phyloP scores from a whole-genome alignment of 2,797 vertebrate species.

The Fistularia commersonii region DNA sequence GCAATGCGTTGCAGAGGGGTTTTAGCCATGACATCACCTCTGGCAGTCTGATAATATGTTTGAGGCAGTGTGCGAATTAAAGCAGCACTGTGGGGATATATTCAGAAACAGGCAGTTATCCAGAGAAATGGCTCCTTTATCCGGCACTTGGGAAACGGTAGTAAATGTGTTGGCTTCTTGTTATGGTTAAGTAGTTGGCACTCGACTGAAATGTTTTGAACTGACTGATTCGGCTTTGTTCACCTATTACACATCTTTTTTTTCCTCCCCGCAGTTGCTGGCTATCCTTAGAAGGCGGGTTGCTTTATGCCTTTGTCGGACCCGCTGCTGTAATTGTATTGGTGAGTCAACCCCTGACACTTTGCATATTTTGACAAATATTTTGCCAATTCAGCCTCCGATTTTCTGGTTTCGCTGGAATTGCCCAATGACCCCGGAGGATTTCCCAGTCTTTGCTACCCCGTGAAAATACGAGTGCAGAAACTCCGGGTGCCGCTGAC shows the following conservation, averaged over 20 bases:
- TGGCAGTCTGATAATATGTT: slow-evolving; percentile 36
- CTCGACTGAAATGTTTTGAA: not conserved
- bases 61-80: slow-evolving; percentile 34
- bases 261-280: slow-evolving; percentile 81
- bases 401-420: slow-evolving; percentile 12
- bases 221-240: too few species aligned
- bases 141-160: slow-evolving; percentile 8
- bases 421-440: slow-evolving; percentile 23
- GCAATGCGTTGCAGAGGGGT: too few species aligned
- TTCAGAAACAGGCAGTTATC: slow-evolving; percentile 29
- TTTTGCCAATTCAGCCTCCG: slow-evolving; percentile 5
- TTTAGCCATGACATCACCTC: slow-evolving; percentile 3
- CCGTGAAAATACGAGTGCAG: not conserved
- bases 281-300: slow-evolving; percentile 93
- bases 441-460: slow-evolving; percentile 1
- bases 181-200: slow-evolving; percentile 17
- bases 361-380: slow-evolving; percentile 4
- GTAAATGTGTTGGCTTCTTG: not conserved
- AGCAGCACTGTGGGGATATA: slow-evolving; percentile 30
- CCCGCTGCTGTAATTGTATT: slow-evolving; percentile 96
- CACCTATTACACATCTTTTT: slow-evolving; percentile 5
- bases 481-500: slow-evolving; percentile 17
- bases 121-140: slow-evolving; percentile 16
- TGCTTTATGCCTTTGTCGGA: slow-evolving; percentile 96
- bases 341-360: slow-evolving; percentile 72